A percentile compares a stretch with the other conserved stretches of the same genome.
Evolutionary conservation across 1,140 invertebrate genomes (phyloP).

Genomic region (Neelides sp.): DNA sequence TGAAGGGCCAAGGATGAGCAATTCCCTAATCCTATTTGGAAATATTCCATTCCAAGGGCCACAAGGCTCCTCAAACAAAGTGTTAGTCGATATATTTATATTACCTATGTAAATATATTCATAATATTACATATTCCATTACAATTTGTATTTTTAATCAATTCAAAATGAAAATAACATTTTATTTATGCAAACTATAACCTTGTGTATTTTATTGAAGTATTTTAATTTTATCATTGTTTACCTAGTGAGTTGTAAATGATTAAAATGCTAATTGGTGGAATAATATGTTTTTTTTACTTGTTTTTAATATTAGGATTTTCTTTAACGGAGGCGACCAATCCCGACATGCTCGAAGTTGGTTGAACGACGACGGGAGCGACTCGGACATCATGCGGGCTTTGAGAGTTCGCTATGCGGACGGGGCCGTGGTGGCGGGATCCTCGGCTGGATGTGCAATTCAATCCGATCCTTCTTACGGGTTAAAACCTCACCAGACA

Average conservation of each 20-base stretch:
- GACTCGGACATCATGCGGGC: constrained; percentile 13
- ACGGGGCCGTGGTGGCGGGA: constrained; percentile 7
- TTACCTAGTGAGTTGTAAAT: too few relatives aligned
- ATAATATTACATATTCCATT: too few relatives aligned
- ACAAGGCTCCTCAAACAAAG: too few relatives aligned
- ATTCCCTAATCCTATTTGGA: too few relatives aligned
- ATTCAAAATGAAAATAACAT: neutral
- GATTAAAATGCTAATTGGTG: neutral
- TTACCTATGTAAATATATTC: too few relatives aligned
- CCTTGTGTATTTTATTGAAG: too few relatives aligned
- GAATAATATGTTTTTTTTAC: neutral
- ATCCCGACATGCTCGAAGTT: constrained; percentile 10
- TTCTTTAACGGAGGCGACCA: constrained; percentile 23
- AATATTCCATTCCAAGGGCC: too few relatives aligned
- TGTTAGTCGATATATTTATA: too few relatives aligned
- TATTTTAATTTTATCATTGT: too few relatives aligned
- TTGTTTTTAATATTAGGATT: constrained; percentile 1
- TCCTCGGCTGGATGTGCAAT: constrained; percentile 10
- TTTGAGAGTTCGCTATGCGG: neutral
- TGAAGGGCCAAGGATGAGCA: too few relatives aligned
- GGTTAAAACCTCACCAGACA: too few relatives aligned
- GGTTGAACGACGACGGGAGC: constrained; percentile 15
- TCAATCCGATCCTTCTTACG: neutral
- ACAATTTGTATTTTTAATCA: too few relatives aligned
- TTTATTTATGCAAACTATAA: neutral